Evolutionary conservation across 2,113 vertebrate species (phyloP).

Genomic region (Apaloderma vittatum): DNA sequence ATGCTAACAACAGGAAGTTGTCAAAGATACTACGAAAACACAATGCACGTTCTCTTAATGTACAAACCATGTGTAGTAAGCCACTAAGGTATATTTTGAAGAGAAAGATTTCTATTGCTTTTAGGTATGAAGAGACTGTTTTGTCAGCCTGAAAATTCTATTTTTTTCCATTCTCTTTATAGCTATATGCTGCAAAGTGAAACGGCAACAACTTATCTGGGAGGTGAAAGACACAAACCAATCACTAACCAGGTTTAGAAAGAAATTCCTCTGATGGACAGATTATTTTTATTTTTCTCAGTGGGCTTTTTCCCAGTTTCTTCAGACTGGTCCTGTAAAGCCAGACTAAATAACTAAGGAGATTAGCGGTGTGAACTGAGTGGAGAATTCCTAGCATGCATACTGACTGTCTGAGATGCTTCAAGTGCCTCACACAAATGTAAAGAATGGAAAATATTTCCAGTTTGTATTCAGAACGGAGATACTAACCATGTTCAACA

Average conservation of each 20-base stretch:
- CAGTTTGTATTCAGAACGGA: not conserved
- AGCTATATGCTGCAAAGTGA: not conserved
- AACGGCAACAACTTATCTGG: not conserved
- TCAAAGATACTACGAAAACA: not conserved
- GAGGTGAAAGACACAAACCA: not conserved
- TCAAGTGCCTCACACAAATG: not conserved
- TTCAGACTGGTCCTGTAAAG: not conserved
- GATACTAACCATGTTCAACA: not conserved
- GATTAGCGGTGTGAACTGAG: not conserved
- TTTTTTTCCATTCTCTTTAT: accelerated
- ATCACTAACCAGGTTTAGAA: not conserved
- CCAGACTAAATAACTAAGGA: not conserved
- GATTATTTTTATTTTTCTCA: not conserved
- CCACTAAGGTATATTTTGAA: not conserved
- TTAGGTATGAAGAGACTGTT: not conserved
- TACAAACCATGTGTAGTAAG: not conserved
- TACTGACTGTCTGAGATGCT: not conserved
- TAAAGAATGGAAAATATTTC: not conserved
- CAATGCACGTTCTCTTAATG: not conserved
- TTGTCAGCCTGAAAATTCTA: not conserved
- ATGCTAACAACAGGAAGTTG: not conserved
- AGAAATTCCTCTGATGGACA: not conserved
- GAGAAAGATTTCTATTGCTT: not conserved
- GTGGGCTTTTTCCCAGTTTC: not conserved
- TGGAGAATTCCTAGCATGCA: not conserved